These are phyloP conservation scores for Mus pahari DNA, from an alignment of 2,113 vertebrate genomes.

Conservation along the genomic window DNA sequence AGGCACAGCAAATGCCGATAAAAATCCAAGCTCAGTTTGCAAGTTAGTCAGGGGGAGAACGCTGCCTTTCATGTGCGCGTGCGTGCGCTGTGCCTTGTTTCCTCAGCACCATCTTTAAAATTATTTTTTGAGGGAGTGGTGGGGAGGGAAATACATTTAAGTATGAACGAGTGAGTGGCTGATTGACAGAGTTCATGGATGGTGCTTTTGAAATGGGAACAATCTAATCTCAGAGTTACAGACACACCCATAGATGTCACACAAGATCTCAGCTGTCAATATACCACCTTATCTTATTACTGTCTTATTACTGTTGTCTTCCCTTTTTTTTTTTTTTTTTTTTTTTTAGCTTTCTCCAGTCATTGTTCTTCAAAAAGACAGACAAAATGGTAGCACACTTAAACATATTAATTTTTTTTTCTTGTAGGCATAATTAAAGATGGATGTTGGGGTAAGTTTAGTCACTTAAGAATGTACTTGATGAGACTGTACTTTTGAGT, in stretches of 20 bases:
- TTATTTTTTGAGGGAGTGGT: not conserved
- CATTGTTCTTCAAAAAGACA: slow-evolving; percentile 52
- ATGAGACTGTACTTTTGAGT: not conserved
- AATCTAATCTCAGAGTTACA: slow-evolving; percentile 53
- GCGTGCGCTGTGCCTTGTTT: not conserved
- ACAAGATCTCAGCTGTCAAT: slow-evolving; percentile 61
- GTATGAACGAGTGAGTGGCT: not conserved
- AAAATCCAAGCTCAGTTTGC: slow-evolving; percentile 60
- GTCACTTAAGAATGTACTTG: slow-evolving; percentile 1
- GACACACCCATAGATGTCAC: slow-evolving; percentile 62
- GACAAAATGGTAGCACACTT: not conserved
- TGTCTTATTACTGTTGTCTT: slow-evolving; percentile 58
- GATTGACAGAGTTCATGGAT: slow-evolving; percentile 68
- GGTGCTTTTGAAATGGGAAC: slow-evolving; percentile 61
- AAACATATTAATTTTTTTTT: not conserved
- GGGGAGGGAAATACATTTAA: not conserved
- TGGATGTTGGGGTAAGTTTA: not conserved
- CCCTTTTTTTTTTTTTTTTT: slow-evolving; percentile 19
- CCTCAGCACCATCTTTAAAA: slow-evolving; percentile 24
- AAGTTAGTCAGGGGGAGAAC: slow-evolving; percentile 66
- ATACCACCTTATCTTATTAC: slow-evolving; percentile 48
- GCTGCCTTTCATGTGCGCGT: not conserved
- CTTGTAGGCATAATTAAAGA: not conserved
- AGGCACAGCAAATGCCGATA: slow-evolving; percentile 42
- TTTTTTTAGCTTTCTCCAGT: slow-evolving; percentile 11